phyloP scores from a whole-genome alignment of 2,113 vertebrate genomes.

The Calidris pygmaea region DNA sequence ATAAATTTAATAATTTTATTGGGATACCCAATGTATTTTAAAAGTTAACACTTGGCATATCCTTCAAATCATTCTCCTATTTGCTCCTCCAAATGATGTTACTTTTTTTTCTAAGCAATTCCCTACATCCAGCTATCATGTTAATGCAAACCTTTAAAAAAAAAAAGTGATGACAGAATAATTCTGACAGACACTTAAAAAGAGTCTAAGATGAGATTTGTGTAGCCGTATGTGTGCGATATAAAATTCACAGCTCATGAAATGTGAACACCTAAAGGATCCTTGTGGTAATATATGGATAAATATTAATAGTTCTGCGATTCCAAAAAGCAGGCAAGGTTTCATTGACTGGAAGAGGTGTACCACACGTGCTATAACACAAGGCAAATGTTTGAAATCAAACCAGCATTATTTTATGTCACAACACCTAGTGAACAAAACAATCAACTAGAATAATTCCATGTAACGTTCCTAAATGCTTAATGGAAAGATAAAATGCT shows the following conservation, averaged over 20 bases:
- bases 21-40: conserved; percentile 28
- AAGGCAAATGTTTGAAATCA: background rate
- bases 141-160: background rate
- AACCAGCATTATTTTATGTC: background rate
- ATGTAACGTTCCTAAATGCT: background rate
- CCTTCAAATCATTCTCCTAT: background rate
- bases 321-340: background rate
- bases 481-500: background rate
- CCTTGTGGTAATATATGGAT: background rate
- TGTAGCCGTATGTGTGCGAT: background rate
- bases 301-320: background rate
- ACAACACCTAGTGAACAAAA: background rate
- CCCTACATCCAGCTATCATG: background rate
- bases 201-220: background rate
- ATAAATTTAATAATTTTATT: conserved; percentile 51
- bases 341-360: background rate
- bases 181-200: background rate
- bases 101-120: background rate
- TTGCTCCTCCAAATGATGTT: background rate
- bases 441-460: background rate
- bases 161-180: background rate
- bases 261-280: background rate
- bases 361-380: background rate
- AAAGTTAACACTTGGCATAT: conserved; percentile 21
- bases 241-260: background rate